These are phyloP conservation scores for Drosophila equinoxialis DNA, from an alignment of 1,140 invertebrate genomes.

Conservation along the genomic window DNA sequence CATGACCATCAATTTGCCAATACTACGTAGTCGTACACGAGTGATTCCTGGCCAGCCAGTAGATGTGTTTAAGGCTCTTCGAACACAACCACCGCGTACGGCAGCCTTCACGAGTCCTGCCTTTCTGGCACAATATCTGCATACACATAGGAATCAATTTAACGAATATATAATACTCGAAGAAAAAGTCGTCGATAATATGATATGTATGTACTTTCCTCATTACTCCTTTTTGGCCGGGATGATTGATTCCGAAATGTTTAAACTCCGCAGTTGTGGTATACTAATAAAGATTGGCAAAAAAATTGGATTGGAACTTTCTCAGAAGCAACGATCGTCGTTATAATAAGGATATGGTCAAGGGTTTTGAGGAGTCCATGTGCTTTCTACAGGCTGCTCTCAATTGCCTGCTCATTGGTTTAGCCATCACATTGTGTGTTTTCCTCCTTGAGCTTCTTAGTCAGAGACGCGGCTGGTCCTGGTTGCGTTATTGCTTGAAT, in stretches of 20 bases:
- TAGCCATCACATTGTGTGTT: constrained; percentile 17
- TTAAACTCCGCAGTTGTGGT: constrained; percentile 59
- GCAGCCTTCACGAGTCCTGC: constrained; percentile 39
- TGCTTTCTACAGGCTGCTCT: constrained; percentile 47
- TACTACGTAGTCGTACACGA: neutral
- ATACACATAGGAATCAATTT: constrained; percentile 2
- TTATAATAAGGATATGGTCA: neutral
- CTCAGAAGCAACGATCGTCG: neutral
- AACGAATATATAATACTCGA: constrained; percentile 29
- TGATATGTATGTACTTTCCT: constrained; percentile 62
- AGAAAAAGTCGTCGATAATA: constrained; percentile 52
- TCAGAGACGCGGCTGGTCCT: neutral
- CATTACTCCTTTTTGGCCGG: constrained; percentile 48
- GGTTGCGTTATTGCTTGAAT: constrained; percentile 23
- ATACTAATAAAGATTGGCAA: constrained; percentile 23
- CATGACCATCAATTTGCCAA: constrained; percentile 44
- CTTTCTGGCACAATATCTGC: constrained; percentile 45
- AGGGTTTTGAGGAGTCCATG: constrained; percentile 45
- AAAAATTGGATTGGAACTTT: neutral
- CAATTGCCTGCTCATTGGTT: constrained; percentile 35
- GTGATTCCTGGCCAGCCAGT: constrained; percentile 45
- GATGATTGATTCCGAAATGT: constrained; percentile 26
- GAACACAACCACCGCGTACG: constrained; percentile 14
- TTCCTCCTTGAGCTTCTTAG: constrained; percentile 47
- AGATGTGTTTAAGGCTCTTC: constrained; percentile 53